Evolutionary conservation across 1,140 invertebrate species (phyloP).

Genomic region (Listronotus oregonensis): DNA sequence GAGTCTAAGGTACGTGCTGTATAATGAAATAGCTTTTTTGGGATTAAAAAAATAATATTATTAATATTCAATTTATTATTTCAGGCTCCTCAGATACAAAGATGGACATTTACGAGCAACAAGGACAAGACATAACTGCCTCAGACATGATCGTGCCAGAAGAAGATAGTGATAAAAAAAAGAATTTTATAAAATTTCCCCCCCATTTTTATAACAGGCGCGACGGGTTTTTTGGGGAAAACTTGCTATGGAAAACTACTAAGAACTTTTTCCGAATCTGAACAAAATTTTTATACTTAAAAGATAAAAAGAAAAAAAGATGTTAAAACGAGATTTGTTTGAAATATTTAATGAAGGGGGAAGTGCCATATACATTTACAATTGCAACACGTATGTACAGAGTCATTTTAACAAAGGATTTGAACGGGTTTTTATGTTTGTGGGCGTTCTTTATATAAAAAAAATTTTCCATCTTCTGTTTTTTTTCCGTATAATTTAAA

Average conservation of each 20-base stretch:
- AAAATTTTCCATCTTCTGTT: too few relatives aligned
- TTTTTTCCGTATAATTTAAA: too few relatives aligned
- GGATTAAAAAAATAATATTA: too few relatives aligned
- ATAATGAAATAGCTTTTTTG: too few relatives aligned
- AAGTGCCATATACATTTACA: too few relatives aligned
- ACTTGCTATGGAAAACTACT: conserved; percentile 60
- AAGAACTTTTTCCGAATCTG: conserved; percentile 60
- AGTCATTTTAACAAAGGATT: too few relatives aligned
- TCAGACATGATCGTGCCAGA: conserved; percentile 34
- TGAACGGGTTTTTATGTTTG: too few relatives aligned
- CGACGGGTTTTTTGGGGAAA: conserved; percentile 74
- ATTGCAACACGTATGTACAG: too few relatives aligned
- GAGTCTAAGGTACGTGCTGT: too few relatives aligned
- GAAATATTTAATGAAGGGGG: conserved; percentile 69
- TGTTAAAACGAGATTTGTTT: conserved; percentile 63
- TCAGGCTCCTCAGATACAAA: not conserved
- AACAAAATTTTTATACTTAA: conserved; percentile 77
- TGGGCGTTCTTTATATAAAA: too few relatives aligned
- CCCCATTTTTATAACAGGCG: conserved; percentile 61
- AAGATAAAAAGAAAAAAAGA: conserved; percentile 75
- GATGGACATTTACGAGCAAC: conserved; percentile 33
- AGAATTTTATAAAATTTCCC: conserved; percentile 52
- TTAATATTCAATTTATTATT: too few relatives aligned
- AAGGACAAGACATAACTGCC: conserved; percentile 38
- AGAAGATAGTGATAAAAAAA: conserved; percentile 43